Evolutionary conservation across 2,888 invertebrate genomes (phyloP).

Genomic region (Dolichopus griseipennis): DNA sequence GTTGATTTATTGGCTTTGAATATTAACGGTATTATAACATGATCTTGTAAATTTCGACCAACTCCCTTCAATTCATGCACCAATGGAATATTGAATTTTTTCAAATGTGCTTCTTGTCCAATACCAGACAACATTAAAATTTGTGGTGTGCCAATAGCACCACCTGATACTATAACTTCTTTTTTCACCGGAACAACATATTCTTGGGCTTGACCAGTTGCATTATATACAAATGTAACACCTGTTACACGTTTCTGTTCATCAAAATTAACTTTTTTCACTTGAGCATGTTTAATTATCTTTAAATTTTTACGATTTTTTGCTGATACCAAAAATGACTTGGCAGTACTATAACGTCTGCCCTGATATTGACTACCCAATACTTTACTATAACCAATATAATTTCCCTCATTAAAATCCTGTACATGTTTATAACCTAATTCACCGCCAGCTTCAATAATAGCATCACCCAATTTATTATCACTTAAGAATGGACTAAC

Average conservation of each 20-base stretch:
- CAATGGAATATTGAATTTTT: conserved; percentile 27
- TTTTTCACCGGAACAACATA: conserved; percentile 26
- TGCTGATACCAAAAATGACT: conserved; percentile 54
- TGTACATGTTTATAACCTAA: conserved; percentile 40
- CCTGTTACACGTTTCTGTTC: conserved; percentile 41
- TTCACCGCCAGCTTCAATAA: conserved; percentile 44
- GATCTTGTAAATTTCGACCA: conserved; percentile 72
- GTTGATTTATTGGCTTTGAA: conserved; percentile 39
- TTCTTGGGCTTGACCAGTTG: conserved; percentile 45
- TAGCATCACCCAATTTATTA: conserved; percentile 34
- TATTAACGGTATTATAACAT: conserved; percentile 50
- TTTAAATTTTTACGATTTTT: conserved; percentile 49
- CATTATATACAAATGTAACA: conserved; percentile 41
- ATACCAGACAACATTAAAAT: conserved; percentile 38
- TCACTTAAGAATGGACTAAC: conserved; percentile 37
- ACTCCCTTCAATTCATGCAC: conserved; percentile 41
- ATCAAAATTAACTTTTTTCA: conserved; percentile 48
- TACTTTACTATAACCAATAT: conserved; percentile 46
- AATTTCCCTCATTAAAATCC: conserved; percentile 39
- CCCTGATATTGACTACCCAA: conserved; percentile 52
- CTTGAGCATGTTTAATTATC: conserved; percentile 50
- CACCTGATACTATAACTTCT: conserved; percentile 37
- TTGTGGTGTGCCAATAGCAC: conserved; percentile 36
- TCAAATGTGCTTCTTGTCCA: conserved; percentile 30
- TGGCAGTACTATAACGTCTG: conserved; percentile 62